Conservation (phyloP, 1,140 invertebrate genomes). For the Orius laevigatus region DNA sequence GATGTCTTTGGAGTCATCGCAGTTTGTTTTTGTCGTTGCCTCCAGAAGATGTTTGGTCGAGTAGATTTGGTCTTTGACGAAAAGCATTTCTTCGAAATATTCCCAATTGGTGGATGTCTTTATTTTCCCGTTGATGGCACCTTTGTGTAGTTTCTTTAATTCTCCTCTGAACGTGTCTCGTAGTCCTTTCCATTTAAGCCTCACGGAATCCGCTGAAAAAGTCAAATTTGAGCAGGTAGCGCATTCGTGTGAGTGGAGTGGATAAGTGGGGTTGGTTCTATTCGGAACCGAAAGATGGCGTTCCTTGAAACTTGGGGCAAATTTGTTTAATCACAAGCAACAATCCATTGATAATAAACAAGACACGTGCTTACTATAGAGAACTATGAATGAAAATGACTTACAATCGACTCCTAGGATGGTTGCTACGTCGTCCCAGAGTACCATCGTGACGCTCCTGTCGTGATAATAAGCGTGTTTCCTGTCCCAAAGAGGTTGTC, state of each 20-base stretch:
- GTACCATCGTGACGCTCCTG: slow-evolving; percentile 12
- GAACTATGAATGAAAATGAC: slow-evolving; percentile 3
- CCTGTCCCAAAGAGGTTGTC: slow-evolving; percentile 15
- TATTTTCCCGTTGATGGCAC: background rate
- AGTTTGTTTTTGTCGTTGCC: background rate
- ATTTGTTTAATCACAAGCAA: background rate
- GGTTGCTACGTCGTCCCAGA: slow-evolving; percentile 12
- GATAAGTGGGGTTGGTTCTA: background rate
- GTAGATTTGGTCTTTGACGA: slow-evolving; percentile 16
- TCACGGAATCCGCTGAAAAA: slow-evolving; percentile 14
- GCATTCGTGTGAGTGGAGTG: background rate
- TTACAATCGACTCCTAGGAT: slow-evolving; percentile 10
- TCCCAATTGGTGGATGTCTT: slow-evolving; percentile 13
- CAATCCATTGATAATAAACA: slow-evolving; percentile 8
- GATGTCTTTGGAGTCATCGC: background rate
- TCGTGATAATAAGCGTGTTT: slow-evolving; percentile 15
- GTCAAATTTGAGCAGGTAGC: background rate
- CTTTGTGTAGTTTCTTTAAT: slow-evolving; percentile 25
- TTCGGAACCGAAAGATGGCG: background rate
- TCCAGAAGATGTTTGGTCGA: slow-evolving; percentile 5
- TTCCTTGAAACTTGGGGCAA: background rate
- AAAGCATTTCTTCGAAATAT: slow-evolving; percentile 16
- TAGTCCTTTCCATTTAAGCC: slow-evolving; percentile 31
- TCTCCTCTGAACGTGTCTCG: slow-evolving; percentile 31
- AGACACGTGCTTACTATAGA: slow-evolving; percentile 4